Evolutionary conservation across 92 coral and sea anemone genomes (phyloP).

Genomic region (Virgularia gustaviana): DNA sequence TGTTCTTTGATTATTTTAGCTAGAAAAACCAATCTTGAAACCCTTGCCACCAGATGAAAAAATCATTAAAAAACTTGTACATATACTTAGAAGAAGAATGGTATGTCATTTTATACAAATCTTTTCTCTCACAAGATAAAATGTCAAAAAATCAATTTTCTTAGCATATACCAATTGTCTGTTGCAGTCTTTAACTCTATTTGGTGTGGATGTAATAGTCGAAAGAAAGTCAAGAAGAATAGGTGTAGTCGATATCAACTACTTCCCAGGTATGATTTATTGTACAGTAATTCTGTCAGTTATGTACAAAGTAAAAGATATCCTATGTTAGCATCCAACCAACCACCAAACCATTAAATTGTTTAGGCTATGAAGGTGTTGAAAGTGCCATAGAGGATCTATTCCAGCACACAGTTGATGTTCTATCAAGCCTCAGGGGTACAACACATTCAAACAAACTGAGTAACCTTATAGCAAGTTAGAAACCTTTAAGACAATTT

Average conservation of each 20-base stretch:
- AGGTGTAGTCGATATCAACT: conserved; percentile 91
- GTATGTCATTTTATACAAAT: conserved; percentile 50
- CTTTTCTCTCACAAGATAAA: not conserved
- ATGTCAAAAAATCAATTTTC: not conserved
- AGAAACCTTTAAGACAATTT: too few relatives aligned
- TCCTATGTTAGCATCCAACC: not conserved
- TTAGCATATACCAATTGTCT: not conserved
- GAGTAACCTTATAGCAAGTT: too few relatives aligned
- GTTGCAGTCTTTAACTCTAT: conserved; percentile 74
- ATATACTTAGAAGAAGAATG: conserved; percentile 71
- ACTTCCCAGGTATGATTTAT: conserved; percentile 87
- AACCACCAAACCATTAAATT: not conserved
- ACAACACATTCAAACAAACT: too few relatives aligned
- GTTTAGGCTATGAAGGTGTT: conserved; percentile 38
- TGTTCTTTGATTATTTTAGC: conserved; percentile 31
- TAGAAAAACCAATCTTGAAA: conserved; percentile 62
- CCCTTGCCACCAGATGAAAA: conserved; percentile 65
- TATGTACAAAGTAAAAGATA: not conserved
- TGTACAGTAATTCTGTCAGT: not conserved
- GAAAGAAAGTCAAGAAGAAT: conserved; percentile 87
- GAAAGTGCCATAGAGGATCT: conserved; percentile 33
- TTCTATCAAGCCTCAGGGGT: conserved; percentile 33
- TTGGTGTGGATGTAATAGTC: conserved; percentile 92
- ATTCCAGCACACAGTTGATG: conserved; percentile 25
- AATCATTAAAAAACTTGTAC: conserved; percentile 68